Conservation (phyloP, 2,113 vertebrate genomes). For the Pteropus alecto region DNA sequence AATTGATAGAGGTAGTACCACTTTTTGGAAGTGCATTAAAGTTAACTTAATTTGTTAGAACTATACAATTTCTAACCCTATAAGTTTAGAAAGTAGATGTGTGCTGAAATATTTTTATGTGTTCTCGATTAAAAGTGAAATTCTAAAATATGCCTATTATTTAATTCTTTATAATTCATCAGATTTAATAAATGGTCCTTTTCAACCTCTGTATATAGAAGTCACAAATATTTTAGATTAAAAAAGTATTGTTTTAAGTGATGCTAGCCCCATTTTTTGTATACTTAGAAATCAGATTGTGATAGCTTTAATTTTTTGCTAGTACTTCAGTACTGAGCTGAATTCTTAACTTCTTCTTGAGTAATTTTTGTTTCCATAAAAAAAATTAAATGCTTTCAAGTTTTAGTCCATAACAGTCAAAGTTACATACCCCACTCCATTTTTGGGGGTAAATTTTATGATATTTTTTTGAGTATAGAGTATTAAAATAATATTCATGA, state of each 20-base stretch:
- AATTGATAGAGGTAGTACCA: background rate
- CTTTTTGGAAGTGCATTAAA: background rate
- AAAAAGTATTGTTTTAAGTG: background rate
- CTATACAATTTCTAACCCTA: background rate
- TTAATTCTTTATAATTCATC: conserved; percentile 10
- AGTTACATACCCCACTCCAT: rapidly evolving
- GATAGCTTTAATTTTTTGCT: conserved; percentile 8
- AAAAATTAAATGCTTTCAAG: background rate
- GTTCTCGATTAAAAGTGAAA: background rate
- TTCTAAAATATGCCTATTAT: background rate
- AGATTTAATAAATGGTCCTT: background rate
- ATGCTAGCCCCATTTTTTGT: background rate
- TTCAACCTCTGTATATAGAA: background rate
- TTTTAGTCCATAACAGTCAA: background rate
- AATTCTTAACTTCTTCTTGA: conserved; percentile 26
- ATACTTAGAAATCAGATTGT: background rate
- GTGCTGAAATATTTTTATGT: background rate
- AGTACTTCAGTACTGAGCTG: background rate
- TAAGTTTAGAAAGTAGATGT: conserved; percentile 11
- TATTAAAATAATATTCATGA: conserved; percentile 15
- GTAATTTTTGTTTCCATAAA: background rate
- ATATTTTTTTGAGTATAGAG: background rate
- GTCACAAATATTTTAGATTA: background rate
- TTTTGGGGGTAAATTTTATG: background rate
- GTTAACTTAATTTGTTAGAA: background rate